Conservation (phyloP, 2,113 vertebrate genomes). For the Amblyopsis rosae region DNA sequence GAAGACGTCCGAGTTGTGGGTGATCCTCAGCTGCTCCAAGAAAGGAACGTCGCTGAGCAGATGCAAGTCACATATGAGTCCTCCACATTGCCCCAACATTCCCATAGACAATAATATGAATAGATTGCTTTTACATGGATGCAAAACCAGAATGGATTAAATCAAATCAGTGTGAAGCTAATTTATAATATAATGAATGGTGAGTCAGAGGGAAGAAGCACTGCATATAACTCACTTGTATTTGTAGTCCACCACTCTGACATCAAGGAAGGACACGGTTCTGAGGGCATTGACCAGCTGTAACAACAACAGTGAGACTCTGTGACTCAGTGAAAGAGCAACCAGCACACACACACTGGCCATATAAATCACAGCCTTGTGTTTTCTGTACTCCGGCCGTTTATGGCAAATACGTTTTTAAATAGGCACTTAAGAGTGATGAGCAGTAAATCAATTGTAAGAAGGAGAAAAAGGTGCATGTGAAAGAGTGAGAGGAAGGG, state of each 20-base stretch:
- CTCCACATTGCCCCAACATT: constrained; percentile 10
- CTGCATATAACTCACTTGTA: constrained; percentile 84
- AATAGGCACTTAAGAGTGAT: constrained; percentile 60
- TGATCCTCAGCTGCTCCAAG: constrained; percentile 88
- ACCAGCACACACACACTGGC: constrained; percentile 47
- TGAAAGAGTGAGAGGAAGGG: constrained; percentile 9
- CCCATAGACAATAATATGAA: not conserved
- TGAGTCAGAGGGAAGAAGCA: not conserved
- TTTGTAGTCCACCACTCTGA: constrained; percentile 94
- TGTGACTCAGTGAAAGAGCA: constrained; percentile 60
- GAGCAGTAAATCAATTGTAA: constrained; percentile 69
- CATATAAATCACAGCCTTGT: constrained; percentile 57
- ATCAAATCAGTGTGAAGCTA: too few relatives aligned
- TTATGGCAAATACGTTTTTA: constrained; percentile 71
- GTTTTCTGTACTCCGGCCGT: constrained; percentile 44
- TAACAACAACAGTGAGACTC: constrained; percentile 59
- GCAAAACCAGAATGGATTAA: too few relatives aligned
- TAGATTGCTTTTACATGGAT: not conserved
- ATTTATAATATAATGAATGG: too few relatives aligned
- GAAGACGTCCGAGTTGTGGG: constrained; percentile 96
- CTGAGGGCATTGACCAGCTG: constrained; percentile 93
- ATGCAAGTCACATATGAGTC: constrained; percentile 35
- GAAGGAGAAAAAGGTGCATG: constrained; percentile 11
- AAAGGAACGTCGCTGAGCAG: constrained; percentile 86
- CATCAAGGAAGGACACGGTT: constrained; percentile 86